Evolutionary conservation across 2,888 invertebrate species (phyloP).

Genomic region (Brassicogethes aeneus): DNA sequence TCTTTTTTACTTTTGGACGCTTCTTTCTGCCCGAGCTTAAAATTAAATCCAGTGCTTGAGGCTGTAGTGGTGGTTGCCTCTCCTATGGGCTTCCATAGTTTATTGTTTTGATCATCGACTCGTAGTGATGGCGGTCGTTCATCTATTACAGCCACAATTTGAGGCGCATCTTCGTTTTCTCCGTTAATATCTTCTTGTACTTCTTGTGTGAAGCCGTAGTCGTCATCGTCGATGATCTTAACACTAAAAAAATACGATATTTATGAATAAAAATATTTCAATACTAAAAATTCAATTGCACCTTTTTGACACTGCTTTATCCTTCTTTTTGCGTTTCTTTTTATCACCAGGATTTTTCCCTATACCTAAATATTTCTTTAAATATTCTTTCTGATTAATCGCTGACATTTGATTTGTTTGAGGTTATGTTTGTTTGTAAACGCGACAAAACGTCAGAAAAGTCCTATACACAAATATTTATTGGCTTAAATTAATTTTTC

Average conservation of each 20-base stretch:
- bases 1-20: slow-evolving; percentile 5
- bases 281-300: neutral
- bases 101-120: slow-evolving; percentile 32
- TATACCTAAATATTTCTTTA: slow-evolving; percentile 66
- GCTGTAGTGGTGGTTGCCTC: slow-evolving; percentile 9
- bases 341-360: slow-evolving; percentile 56
- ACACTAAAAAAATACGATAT: slow-evolving; percentile 45
- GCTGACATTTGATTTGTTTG: slow-evolving; percentile 35
- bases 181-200: slow-evolving; percentile 61
- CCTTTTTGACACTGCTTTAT: neutral
- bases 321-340: slow-evolving; percentile 48
- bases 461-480: too few relatives aligned
- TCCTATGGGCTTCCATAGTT: slow-evolving; percentile 34
- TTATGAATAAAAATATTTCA: neutral
- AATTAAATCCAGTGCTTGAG: neutral
- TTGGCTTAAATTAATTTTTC: too few relatives aligned
- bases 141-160: slow-evolving; percentile 80
- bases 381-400: slow-evolving; percentile 67
- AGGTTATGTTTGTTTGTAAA: too few relatives aligned
- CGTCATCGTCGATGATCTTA: slow-evolving; percentile 74
- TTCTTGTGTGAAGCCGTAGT: slow-evolving; percentile 51
- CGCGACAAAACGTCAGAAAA: too few relatives aligned
- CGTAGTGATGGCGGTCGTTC: slow-evolving; percentile 62
- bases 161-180: slow-evolving; percentile 81
- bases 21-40: neutral